These are phyloP conservation scores for Laterallus jamaicensis DNA, from an alignment of 2,113 vertebrate species.

Conservation along the genomic window DNA sequence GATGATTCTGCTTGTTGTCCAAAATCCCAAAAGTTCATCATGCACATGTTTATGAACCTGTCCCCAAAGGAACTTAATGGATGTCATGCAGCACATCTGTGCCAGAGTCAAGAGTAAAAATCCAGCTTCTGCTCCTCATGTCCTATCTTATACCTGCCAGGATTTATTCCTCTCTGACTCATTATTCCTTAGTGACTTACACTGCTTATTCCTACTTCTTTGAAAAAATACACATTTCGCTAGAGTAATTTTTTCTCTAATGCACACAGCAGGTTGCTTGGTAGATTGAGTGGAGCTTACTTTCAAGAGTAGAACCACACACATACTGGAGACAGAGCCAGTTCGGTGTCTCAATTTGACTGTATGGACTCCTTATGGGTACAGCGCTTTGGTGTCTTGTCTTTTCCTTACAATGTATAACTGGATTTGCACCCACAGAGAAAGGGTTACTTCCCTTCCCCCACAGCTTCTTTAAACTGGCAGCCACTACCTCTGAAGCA, in stretches of 20 bases:
- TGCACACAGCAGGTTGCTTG: background rate
- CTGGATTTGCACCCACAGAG: background rate
- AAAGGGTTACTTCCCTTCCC: background rate
- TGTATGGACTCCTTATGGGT: background rate
- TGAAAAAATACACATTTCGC: background rate
- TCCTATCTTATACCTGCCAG: background rate
- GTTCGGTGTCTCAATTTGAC: background rate
- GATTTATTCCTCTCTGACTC: background rate
- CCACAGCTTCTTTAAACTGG: background rate
- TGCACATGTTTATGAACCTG: background rate
- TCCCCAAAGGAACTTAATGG: background rate
- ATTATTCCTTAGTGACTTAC: background rate
- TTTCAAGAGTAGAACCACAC: background rate
- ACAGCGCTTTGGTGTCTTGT: background rate
- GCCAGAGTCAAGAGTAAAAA: background rate
- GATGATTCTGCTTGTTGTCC: background rate
- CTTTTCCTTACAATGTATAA: background rate
- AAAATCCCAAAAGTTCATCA: background rate
- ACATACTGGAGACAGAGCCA: background rate
- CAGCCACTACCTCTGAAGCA: background rate
- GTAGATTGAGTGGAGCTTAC: accelerated
- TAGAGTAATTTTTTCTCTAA: background rate
- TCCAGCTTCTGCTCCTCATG: background rate
- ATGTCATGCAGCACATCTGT: background rate
- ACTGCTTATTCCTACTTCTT: background rate